Conservation (phyloP, 2,888 invertebrate species). For the Sminthurinus aureus region DNA sequence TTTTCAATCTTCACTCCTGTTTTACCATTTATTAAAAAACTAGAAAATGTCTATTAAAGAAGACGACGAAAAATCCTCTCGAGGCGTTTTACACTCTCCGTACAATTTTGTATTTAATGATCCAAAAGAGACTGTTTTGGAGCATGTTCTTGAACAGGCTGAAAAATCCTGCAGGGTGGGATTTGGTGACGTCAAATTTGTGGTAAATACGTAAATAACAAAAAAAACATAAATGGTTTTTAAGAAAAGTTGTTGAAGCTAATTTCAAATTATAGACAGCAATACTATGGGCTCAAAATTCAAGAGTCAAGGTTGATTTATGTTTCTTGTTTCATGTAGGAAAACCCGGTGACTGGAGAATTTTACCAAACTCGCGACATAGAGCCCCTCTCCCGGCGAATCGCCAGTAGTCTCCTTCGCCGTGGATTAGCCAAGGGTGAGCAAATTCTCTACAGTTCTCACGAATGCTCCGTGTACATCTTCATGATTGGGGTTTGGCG, state of each 20-base stretch:
- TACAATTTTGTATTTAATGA: not conserved
- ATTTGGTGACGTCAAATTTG: slow-evolving; percentile 16
- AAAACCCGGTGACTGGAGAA: slow-evolving; percentile 34
- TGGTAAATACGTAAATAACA: not conserved
- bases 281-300: no score
- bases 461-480: slow-evolving; percentile 29
- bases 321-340: slow-evolving; percentile 9
- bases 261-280: no score
- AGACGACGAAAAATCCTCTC: no score
- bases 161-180: not conserved
- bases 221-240: not conserved
- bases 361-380: slow-evolving; percentile 12
- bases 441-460: slow-evolving; percentile 34
- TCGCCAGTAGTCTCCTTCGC: slow-evolving; percentile 36
- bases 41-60: no score
- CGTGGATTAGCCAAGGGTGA: slow-evolving; percentile 38
- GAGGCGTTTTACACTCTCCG: not conserved
- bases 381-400: slow-evolving; percentile 19
- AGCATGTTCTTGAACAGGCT: not conserved
- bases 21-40: no score
- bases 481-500: slow-evolving; percentile 44
- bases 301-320: no score
- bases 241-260: not conserved
- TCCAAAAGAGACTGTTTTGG: slow-evolving; percentile 8
- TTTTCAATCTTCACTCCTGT: no score